Base-by-base conservation (phyloP, 2,888 invertebrate species). In the Platycheirus rosarum region DNA sequence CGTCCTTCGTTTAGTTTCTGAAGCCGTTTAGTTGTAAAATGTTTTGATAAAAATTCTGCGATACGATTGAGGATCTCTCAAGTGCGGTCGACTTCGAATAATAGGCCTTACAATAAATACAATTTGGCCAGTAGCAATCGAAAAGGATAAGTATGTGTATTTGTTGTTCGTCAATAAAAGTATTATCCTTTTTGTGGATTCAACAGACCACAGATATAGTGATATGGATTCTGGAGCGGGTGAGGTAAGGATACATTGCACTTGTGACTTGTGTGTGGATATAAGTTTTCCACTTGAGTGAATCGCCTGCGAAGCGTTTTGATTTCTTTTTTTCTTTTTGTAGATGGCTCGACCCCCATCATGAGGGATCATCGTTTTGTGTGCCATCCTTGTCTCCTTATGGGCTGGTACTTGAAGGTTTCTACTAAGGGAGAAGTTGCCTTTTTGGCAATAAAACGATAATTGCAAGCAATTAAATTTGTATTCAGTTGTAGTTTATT, bases 101-200 rank as follows among this genome's bases (percentile, higher is more conserved):
- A 82, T 62, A 63, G 70, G 71, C 68, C 66, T 55, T 55, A 60
- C 71, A 71, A 73, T 60, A 60, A 48, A 71, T 40, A 60, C 77
- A 85, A 85, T 85, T 85, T 86, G 85, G 85, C 85, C 84, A 84
- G 85, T 85, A 85, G 82, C 85, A 85, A 85, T 84, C 84, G 69
- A 75, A 73, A 71, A 74, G 73, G 84, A 82, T 78, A 84, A n/a
- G n/a, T 84, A 35, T 78, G 68, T 70, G 70, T 62, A 23, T 4
- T 42, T 79, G n/a, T n/a, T n/a, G n/a, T 78, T 79, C 74, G 60
- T 71, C 60, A 68, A 74, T 84, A 60, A 75, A 78, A 68, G 76
- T 68, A 82, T 82, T 82, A 68, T 84, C 76, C 69, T 77, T 78
- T 76, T 80, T 73, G 80, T 85, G 62, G 42, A 32, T 74, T 73